Evolutionary conservation across 2,797 vertebrate genomes (phyloP).

Genomic region (Anguilla megastoma): DNA sequence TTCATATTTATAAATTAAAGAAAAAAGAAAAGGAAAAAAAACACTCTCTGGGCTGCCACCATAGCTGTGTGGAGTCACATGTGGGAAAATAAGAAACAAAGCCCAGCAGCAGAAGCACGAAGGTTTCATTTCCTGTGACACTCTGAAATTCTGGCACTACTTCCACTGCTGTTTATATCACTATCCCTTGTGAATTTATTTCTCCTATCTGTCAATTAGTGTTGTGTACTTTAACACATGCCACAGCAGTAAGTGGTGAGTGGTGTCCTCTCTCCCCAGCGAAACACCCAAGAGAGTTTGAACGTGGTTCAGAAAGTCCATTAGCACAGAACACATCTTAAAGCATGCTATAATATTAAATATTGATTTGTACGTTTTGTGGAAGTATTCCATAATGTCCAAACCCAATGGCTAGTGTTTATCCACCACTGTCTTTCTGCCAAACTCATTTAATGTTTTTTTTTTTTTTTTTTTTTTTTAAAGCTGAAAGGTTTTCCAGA

Average conservation of each 20-base stretch:
- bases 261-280: not conserved
- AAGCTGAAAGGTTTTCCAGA: not conserved
- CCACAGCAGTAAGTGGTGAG: not conserved
- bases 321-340: not conserved
- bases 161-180: not conserved
- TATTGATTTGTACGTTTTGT: not conserved
- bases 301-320: not conserved
- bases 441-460: not conserved
- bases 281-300: not conserved
- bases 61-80: not conserved
- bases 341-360: not conserved
- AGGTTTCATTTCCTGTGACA: not conserved
- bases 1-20: conserved; percentile 13
- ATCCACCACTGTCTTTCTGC: not conserved
- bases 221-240: not conserved
- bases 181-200: not conserved
- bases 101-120: not conserved
- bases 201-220: not conserved
- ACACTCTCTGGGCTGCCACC: not conserved
- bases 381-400: not conserved
- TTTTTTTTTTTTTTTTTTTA: not conserved
- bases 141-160: not conserved
- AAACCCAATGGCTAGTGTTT: not conserved
- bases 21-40: conserved; percentile 46
- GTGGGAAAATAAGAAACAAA: conserved; percentile 23